Evolutionary conservation across 2,888 invertebrate genomes (phyloP), one percentile per base, ranked within the genome.

Genomic region (Agapostemon virescens): DNA sequence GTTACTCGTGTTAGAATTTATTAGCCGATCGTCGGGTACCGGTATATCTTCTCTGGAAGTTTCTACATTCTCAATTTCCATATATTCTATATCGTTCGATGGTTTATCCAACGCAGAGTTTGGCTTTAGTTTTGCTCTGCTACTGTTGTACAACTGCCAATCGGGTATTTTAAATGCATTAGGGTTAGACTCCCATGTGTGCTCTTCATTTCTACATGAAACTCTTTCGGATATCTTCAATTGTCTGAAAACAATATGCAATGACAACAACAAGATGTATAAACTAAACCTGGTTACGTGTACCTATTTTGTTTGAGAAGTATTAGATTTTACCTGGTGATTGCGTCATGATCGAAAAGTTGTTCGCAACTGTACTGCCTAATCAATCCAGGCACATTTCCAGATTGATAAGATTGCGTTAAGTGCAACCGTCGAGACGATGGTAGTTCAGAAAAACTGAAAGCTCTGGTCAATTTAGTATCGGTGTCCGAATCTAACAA

Each of bases 311-410:
- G 13, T 26, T 13, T 20, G 6, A 5, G 5, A 20, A n/a, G 15
- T 3, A 20, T 11, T 49, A 20, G 36, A 40, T 15, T 49, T 30
- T 82, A 91, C 91, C 88, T 89, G 40, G 84, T 73, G 23, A 86
- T 87, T 5, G 82, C 80, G 30, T 64, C 52, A 71, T 84, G 75
- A 80, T 90, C 83, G 33, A 88, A 87, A 74, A 90, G 88, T 70
- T 90, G 87, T 76, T 91, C 90, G 55, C 85, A 91, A 73, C 89
- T 91, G 74, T 88, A 89, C 68, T 89, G 89, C 61, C 85, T 87
- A 23, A 89, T 45, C 40, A 91, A 85, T 40, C 84, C 86, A 55
- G 72, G 3, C 45, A 77, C 73, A 20, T 68, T 77, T 42, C 82
- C 79, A 17, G 82, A 79, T 11, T 82, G 77, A 78, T 70, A 88